Evolutionary conservation across 64 coral and sea anemone species (phyloP), one percentile per base, ranked within the genome.

Genomic region (Acropora yongei): DNA sequence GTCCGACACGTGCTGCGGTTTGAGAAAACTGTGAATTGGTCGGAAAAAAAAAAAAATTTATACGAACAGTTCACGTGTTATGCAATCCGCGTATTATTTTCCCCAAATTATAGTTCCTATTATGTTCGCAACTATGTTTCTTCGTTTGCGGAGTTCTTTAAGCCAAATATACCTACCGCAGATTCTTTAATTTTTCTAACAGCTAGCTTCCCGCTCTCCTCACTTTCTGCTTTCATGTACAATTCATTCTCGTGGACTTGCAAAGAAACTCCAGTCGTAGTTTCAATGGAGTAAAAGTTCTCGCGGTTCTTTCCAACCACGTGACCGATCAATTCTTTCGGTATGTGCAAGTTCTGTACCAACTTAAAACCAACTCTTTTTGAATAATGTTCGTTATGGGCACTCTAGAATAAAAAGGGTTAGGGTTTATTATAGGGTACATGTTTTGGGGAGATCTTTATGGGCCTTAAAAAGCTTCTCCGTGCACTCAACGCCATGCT

Each of bases 231-330:
- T 68, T 84, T 84, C 5, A 84, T 84, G 17, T 84, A 30, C 4
- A 84, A 66, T 17, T 47, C n/a, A 18, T 84, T 69, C 10, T 84
- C 14, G 17, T 47, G 63, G 61, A 84, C 63, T 69, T 84, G 68
- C 39, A 84, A 6, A 3, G 43, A 5, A n/a, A 47, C 81, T 3
- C 81, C 81, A 44, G 44, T 84, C 1, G 47, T 49, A 47, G 81
- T 84, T 69, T 68, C 60, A 9, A 84, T 84, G 18, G 13, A 11
- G 16, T 42, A 68, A 13, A 84, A 20, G 10, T 49, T 84, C 57
- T 84, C 81, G 63, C 61, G 60, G n/a, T 61, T 61, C 48, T 48
- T 84, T 45, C 81, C 81, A 19, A 84, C 44, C 45, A 84, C 81
- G 30, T 20, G 14, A 68, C 81, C 81, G 5, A 84, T 84, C 1